phyloP scores from a whole-genome alignment of 2,113 vertebrate genomes.

The Tor tambroides region DNA sequence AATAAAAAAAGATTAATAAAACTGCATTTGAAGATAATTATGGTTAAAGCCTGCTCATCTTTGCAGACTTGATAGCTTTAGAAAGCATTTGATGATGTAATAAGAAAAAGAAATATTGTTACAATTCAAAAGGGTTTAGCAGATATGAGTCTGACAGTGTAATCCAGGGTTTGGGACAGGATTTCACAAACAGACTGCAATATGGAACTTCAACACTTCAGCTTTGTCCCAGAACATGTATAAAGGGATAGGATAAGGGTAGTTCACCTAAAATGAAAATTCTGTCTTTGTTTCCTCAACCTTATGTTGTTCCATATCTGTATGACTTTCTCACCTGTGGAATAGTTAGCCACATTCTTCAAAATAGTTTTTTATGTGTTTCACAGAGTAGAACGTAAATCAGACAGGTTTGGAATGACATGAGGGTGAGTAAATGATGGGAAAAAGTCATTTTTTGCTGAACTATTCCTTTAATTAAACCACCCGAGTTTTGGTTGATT shows the following conservation, averaged over 20 bases:
- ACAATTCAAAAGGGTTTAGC: not conserved
- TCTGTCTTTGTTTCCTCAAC: too few species aligned
- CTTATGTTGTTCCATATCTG: not conserved
- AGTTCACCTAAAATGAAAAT: not conserved
- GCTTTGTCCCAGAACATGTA: not conserved
- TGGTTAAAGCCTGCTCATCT: not conserved
- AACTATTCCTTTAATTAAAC: not conserved
- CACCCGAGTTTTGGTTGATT: not conserved
- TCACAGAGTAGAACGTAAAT: too few species aligned
- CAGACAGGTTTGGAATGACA: not conserved
- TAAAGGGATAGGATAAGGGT: not conserved
- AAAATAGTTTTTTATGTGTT: not conserved
- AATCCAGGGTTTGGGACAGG: not conserved
- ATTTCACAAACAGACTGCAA: not conserved
- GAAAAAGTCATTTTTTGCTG: not conserved
- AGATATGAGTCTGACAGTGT: not conserved
- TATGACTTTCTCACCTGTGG: not conserved
- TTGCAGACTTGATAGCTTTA: slow-evolving; percentile 23
- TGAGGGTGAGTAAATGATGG: not conserved
- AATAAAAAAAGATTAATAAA: slow-evolving; percentile 40
- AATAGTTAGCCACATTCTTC: not conserved
- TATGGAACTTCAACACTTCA: not conserved
- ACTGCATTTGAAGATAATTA: slow-evolving; percentile 27
- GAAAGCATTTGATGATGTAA: not conserved
- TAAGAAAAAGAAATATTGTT: not conserved